phyloP scores from a whole-genome alignment of 2,888 invertebrate species.

The Platycheirus albimanus region DNA sequence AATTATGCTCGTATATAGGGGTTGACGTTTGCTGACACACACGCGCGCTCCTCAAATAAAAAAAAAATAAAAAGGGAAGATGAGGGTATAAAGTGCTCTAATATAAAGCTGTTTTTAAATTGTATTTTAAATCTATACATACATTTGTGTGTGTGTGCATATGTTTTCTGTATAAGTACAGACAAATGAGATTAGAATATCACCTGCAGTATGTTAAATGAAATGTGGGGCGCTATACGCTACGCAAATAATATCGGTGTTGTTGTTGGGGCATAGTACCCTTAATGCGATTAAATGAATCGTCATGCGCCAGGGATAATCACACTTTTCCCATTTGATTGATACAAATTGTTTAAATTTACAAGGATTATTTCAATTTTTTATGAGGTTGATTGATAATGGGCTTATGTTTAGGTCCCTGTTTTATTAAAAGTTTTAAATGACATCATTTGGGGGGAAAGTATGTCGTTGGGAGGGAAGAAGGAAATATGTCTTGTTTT shows the following conservation, averaged over 20 bases:
- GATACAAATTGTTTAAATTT: constrained; percentile 25
- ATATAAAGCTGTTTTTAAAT: background rate
- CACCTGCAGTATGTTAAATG: background rate
- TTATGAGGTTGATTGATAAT: background rate
- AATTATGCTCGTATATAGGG: constrained; percentile 16
- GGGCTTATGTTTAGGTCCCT: too few species aligned
- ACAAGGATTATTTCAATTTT: background rate
- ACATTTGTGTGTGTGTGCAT: background rate
- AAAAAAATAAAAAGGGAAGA: background rate
- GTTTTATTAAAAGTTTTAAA: too few species aligned
- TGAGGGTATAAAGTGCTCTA: background rate
- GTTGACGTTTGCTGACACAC: constrained; percentile 12
- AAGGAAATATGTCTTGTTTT: too few species aligned
- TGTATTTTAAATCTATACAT: constrained; percentile 3
- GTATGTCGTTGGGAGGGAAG: too few species aligned
- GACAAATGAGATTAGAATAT: constrained; percentile 1
- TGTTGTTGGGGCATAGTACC: background rate
- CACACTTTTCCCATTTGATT: constrained; percentile 21
- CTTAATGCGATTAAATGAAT: constrained; percentile 8
- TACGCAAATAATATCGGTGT: background rate
- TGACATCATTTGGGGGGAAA: too few species aligned
- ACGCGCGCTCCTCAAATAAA: background rate
- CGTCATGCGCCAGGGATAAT: background rate
- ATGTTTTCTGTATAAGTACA: background rate
- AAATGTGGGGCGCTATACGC: background rate